A percentile compares a stretch with the other conserved stretches of the same genome.
phyloP scores from a whole-genome alignment of 2,113 vertebrate species.

The Grammomys surdaster region DNA sequence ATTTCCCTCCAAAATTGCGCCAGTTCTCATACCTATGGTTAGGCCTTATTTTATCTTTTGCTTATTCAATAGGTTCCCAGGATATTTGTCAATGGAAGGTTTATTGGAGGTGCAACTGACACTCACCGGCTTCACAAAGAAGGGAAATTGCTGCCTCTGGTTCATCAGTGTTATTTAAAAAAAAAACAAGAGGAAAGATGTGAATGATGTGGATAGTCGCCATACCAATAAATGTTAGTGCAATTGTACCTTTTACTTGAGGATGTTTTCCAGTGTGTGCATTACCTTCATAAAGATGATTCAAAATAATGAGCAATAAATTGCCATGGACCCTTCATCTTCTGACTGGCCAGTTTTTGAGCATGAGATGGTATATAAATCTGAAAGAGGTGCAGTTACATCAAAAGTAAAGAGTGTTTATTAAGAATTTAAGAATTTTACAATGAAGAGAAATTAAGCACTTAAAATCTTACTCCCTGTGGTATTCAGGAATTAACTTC shows the following conservation, averaged over 20 bases:
- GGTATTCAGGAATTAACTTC: not conserved
- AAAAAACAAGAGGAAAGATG: conserved; percentile 74
- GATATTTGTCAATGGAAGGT: conserved; percentile 96
- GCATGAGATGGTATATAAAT: not conserved
- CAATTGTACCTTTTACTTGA: not conserved
- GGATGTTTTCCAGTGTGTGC: conserved; percentile 36
- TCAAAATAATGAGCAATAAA: conserved; percentile 75
- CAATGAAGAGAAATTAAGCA: not conserved
- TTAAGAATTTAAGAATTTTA: conserved; percentile 41
- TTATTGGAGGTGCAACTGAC: conserved; percentile 95
- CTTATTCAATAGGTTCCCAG: conserved; percentile 92
- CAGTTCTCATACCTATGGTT: not conserved
- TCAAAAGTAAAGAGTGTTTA: not conserved
- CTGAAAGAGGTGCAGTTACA: not conserved
- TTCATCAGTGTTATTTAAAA: conserved; percentile 91
- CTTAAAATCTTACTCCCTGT: conserved; percentile 11
- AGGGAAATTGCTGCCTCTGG: conserved; percentile 92
- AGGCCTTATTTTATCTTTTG: conserved; percentile 46
- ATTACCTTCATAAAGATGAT: not conserved
- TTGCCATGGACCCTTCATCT: not conserved
- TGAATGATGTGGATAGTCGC: conserved; percentile 10
- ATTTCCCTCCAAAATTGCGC: conserved; percentile 32
- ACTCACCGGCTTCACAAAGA: conserved; percentile 93
- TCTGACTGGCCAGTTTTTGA: conserved; percentile 46
- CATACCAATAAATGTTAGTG: conserved; percentile 4